Evolutionary conservation across 2,113 vertebrate species (phyloP).

Genomic region (Gnathonemus echidnorhynchus): DNA sequence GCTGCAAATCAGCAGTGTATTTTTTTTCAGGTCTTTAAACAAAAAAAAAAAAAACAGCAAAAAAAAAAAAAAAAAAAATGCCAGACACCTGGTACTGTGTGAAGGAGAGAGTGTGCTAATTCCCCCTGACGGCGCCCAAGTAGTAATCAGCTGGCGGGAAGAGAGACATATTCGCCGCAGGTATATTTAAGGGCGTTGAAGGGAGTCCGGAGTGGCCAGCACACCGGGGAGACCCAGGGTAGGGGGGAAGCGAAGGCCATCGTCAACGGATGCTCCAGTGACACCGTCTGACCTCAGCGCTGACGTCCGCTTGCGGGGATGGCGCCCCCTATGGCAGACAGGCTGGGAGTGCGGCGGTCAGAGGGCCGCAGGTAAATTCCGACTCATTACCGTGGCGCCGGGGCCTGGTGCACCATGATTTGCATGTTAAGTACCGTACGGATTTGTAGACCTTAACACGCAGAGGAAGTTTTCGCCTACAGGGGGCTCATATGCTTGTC

Average conservation of each 20-base stretch:
- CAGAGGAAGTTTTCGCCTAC: conserved; percentile 27
- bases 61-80: rapidly evolving
- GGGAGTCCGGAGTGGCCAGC: background rate
- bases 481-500: conserved; percentile 24
- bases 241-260: background rate
- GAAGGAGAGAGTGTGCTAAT: background rate
- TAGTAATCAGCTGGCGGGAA: background rate
- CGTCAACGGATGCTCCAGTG: background rate
- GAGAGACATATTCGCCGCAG: background rate
- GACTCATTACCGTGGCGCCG: conserved; percentile 19
- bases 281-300: background rate
- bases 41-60: background rate
- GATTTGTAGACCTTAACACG: conserved; percentile 16
- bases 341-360: background rate
- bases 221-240: background rate
- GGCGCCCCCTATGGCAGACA: conserved; percentile 4
- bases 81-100: background rate
- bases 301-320: background rate
- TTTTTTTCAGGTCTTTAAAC: background rate
- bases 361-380: background rate
- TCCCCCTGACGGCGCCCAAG: background rate
- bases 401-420: conserved; percentile 5
- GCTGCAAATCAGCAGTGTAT: background rate
- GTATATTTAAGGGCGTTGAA: background rate
- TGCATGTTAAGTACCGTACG: conserved; percentile 24